Evolutionary conservation across 2,888 invertebrate species (phyloP).

Genomic region (Agonum fuliginosum): DNA sequence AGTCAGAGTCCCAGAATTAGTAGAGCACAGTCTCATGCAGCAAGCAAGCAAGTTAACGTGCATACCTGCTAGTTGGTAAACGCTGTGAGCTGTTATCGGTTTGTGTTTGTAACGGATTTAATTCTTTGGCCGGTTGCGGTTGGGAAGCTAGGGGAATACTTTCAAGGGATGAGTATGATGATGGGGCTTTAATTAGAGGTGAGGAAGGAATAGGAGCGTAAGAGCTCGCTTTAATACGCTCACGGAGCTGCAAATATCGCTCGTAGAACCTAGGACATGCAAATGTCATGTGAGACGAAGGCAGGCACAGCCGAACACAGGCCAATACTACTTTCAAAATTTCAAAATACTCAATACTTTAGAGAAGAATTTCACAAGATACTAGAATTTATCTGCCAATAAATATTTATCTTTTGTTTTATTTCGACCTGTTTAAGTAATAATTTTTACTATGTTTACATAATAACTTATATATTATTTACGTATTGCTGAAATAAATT

Average conservation of each 20-base stretch:
- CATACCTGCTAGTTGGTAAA: constrained; percentile 57
- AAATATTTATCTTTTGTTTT: background rate
- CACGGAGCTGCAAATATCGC: constrained; percentile 90
- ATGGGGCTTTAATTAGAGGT: constrained; percentile 22
- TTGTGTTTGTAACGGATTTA: constrained; percentile 36
- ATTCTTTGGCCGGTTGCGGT: constrained; percentile 21
- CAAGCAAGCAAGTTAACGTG: constrained; percentile 57
- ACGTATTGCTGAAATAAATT: background rate
- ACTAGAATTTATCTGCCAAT: constrained; percentile 43
- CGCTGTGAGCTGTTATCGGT: constrained; percentile 56
- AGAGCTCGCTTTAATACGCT: constrained; percentile 91
- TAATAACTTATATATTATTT: too few species aligned
- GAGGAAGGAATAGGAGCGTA: constrained; percentile 79
- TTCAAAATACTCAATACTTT: constrained; percentile 5
- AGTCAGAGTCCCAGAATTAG: constrained; percentile 22
- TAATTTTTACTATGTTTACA: too few species aligned
- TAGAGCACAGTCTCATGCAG: constrained; percentile 47
- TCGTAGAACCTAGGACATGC: constrained; percentile 85
- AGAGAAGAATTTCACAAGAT: background rate
- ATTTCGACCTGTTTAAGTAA: too few species aligned
- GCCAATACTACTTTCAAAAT: constrained; percentile 54
- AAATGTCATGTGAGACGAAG: constrained; percentile 60
- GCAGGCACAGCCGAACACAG: constrained; percentile 54
- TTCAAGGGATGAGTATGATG: constrained; percentile 37
- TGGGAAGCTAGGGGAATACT: constrained; percentile 24